A percentile compares a stretch with the other conserved stretches of the same genome.
phyloP scores from a whole-genome alignment of 2,113 vertebrate species.

The Copsychus sechellarum region DNA sequence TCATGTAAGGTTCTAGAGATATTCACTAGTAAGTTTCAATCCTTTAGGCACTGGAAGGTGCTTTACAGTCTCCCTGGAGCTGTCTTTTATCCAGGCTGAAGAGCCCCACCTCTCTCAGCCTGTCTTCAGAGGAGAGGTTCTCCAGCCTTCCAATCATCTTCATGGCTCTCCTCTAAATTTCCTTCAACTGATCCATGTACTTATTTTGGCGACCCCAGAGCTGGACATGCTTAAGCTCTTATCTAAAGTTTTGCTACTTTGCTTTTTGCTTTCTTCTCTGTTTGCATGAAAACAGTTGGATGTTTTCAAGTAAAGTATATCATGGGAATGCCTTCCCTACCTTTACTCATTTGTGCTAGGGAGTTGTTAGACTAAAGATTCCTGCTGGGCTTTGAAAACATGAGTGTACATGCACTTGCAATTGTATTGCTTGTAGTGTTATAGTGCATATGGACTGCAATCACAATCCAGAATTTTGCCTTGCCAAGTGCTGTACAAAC shows the following conservation, averaged over 20 bases:
- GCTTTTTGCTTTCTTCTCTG: background rate
- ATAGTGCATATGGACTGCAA: background rate
- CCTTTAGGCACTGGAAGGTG: background rate
- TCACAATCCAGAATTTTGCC: conserved; percentile 1
- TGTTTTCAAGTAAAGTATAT: background rate
- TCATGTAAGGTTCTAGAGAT: background rate
- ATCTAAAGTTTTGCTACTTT: background rate
- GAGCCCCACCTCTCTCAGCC: background rate
- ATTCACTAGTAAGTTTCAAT: background rate
- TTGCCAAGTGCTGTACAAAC: background rate
- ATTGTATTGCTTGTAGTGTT: background rate
- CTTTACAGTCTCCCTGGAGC: background rate
- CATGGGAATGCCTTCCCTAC: background rate
- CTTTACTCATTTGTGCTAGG: background rate
- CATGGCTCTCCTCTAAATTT: background rate
- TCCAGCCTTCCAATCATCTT: background rate
- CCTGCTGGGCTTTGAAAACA: background rate
- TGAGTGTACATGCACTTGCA: background rate
- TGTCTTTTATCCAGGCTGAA: background rate
- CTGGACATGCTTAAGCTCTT: background rate
- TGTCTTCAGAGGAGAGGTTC: background rate
- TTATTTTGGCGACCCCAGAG: background rate
- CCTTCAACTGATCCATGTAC: background rate
- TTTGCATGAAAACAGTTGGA: background rate
- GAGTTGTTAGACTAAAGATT: background rate